Evolutionary conservation across 2,797 vertebrate genomes (phyloP), one percentile per base, ranked within the genome.

Genomic region (Pteropus rufus): DNA sequence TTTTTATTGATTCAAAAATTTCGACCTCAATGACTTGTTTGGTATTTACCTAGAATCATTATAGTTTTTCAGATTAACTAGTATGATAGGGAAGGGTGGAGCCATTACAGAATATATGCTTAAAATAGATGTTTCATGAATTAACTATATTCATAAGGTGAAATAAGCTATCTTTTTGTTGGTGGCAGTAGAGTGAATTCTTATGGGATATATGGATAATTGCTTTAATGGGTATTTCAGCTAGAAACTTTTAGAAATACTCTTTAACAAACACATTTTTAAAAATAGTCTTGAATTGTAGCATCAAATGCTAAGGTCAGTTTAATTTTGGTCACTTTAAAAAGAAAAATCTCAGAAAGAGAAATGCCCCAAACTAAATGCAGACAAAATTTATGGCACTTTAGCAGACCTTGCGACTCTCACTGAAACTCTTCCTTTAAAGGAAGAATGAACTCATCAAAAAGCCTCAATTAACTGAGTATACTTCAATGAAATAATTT

Each of bases 1-100:
- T 72, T 85, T 94, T 88, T 82, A 80, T 85, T 69, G 52, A 62
- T 89, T 85, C 23, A 79, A 69, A 75, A 76, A n/a, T 92, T 46
- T 93, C 94, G 39, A 23, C 14, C 18, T 91, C 58, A 54, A 4
- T 86, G 49, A 56, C 46, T 85, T 91, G 29, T 73, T 94, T 92
- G 54, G n/a, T 64, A 64, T 92, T 96, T 92, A 73, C 85, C 18
- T 64, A 72, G 72, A 94, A 81, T 72, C 29, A 65, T 56, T 62
- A 60, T 34, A 86, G 7, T 72, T 94, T 77, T 95, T 91, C 36
- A 79, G 31, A 23, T 75, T 75, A 65, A 76, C 24, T 70, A n/a
- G 5, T 72, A 39, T 73, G 29, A 52, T 31, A 54, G 31, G 1
- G 23, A 93, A 91, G 10, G 29, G 16, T 41, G 56, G 44, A 62